Evolutionary conservation across 1,140 invertebrate genomes (phyloP), one percentile per base, ranked within the genome.

Genomic region (Brachionus manjavacas): DNA sequence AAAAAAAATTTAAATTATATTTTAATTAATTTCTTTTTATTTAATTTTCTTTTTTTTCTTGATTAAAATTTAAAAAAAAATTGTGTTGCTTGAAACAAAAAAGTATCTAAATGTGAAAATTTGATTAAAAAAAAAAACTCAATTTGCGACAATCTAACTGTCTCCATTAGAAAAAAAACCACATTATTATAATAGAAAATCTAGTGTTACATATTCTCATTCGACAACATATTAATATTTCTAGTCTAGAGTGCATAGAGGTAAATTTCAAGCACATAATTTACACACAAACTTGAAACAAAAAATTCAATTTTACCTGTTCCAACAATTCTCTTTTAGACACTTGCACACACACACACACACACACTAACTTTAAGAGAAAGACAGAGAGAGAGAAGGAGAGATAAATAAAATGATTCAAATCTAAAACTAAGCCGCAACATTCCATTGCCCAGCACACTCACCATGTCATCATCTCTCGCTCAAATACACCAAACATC

Each of bases 401-500:
- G 28, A 31, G 28, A 31, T 0, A 31, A 70, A n/a, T n/a, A n/a
- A 70, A 72, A 72, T 72, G 68, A 72, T 72, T 41, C 31, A 72
- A 72, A 41, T 72, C 7, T 72, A 41, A 72, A n/a, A 31, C 9
- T 0, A n/a, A 68, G 12, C 12, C 16, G 14, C 12, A 9, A 16
- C 68, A 72, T 72, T 72, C 39, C 39, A 72, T 23, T 2, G 0
- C 8, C 16, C 35, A 43, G 4, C 31, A 7, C 31, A 35, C 31
- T 35, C 31, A 72, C 8, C 20, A 72, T 72, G 68, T 72, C 68
- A 72, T 72, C 68, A 11, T 72, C 68, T 23, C 14, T 72, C 28
- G 28, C 68, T 43, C 68, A 72, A 72, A 76, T 76, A 76, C 72
- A 76, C 46, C 72, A 76, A n/a, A 46, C 16, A 9, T 35, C 20